phyloP scores from a whole-genome alignment of 1,140 invertebrate genomes.

The Apis laboriosa region DNA sequence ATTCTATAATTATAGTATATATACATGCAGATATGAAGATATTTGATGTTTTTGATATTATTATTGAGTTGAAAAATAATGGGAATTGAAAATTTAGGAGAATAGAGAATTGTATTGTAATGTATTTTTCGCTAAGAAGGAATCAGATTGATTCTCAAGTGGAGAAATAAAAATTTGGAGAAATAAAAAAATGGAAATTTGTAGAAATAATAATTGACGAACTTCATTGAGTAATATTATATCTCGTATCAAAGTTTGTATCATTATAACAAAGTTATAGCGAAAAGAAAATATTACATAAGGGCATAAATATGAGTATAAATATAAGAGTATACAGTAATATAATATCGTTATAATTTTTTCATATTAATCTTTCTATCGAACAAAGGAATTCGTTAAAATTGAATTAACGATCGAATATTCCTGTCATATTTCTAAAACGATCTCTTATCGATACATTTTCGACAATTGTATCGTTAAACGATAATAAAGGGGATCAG shows the following conservation, averaged over 20 bases:
- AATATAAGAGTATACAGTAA: no score
- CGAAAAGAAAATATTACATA: no score
- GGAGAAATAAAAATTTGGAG: no score
- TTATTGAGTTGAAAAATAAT: not conserved
- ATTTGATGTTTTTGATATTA: not conserved
- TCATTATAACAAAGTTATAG: not conserved
- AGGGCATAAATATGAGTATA: no score
- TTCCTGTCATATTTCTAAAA: not conserved
- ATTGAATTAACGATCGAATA: not conserved
- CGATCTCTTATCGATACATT: not conserved
- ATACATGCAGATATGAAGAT: no score
- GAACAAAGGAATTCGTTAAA: not conserved
- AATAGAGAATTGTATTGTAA: not conserved
- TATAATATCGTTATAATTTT: no score
- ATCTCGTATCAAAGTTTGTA: not conserved
- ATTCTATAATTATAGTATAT: not conserved
- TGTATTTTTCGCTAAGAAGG: no score
- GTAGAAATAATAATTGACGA: not conserved
- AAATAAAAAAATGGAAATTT: not conserved
- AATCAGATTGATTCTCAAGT: no score
- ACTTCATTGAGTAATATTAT: not conserved
- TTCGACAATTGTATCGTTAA: not conserved
- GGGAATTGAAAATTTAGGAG: not conserved
- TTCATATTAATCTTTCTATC: not conserved
- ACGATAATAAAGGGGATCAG: not conserved